phyloP scores from a whole-genome alignment of 2,113 vertebrate species.

The Nothocercus nigrocapillus region DNA sequence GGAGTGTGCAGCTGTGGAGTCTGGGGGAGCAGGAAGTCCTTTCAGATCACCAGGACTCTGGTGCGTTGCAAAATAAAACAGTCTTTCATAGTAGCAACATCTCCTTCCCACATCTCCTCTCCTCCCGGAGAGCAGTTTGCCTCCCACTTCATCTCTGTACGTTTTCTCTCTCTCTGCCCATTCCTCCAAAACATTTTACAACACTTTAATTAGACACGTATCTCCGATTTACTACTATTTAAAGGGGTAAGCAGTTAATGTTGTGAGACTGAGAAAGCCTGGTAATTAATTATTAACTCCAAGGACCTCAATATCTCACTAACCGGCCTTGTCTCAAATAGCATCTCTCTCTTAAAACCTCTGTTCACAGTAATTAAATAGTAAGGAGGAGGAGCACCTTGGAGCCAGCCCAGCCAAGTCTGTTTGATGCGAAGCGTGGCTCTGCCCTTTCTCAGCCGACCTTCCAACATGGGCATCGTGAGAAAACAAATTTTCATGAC shows the following conservation, averaged over 20 bases:
- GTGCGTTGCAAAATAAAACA: background rate
- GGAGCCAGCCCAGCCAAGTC: slow-evolving; percentile 27
- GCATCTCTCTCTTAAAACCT: slow-evolving; percentile 69
- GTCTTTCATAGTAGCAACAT: slow-evolving; percentile 12
- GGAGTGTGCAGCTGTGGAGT: background rate
- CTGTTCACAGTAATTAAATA: slow-evolving; percentile 72
- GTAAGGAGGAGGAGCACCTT: slow-evolving; percentile 45
- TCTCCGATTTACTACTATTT: slow-evolving; percentile 80
- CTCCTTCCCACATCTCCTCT: slow-evolving; percentile 33
- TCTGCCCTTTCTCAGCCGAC: background rate
- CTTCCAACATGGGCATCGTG: background rate
- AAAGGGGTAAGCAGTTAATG: slow-evolving; percentile 81
- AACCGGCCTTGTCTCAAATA: slow-evolving; percentile 70
- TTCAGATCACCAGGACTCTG: background rate
- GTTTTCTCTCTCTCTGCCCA: slow-evolving; percentile 50
- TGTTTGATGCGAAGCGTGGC: background rate
- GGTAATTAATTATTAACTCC: slow-evolving; percentile 82
- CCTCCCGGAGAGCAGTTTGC: slow-evolving; percentile 21
- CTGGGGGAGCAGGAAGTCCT: background rate
- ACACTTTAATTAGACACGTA: slow-evolving; percentile 78
- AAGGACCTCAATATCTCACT: slow-evolving; percentile 75
- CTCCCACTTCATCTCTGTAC: slow-evolving; percentile 54
- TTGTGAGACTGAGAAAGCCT: slow-evolving; percentile 72
- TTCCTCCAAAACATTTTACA: slow-evolving; percentile 74
- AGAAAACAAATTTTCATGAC: slow-evolving; percentile 3